Evolutionary conservation across 2,888 invertebrate species (phyloP), one percentile per base, ranked within the genome.

Genomic region (Agonopterix arenella): DNA sequence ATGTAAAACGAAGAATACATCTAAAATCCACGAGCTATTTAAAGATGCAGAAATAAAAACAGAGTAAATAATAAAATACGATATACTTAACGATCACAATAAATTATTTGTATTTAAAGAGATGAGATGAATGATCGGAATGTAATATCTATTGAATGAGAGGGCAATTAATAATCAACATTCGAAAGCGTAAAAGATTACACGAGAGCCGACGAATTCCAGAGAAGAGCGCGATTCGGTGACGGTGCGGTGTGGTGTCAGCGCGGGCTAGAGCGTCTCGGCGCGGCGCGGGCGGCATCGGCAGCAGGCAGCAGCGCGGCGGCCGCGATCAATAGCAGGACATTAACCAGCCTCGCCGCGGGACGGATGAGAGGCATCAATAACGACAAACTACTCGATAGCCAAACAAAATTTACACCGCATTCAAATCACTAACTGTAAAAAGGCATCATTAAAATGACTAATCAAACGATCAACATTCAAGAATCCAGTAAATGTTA

Each of bases 131-230:
- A 72, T 70, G 74, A 66, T 73, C 68, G 76, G 80, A 78, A 80
- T 75, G 76, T 73, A 74, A 73, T 73, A 76, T 75, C 71, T 73
- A 75, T 76, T 78, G 79, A 81, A 78, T 78, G 76, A 76, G 70
- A 74, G 73, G 72, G 74, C 81, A 80, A 82, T 81, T 80, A 83
- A 81, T 82, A 81, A 80, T 80, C 76, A 79, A 79, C 76, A 79
- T 82, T 80, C 65, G 80, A 83, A 82, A 83, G 81, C 82, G 80
- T 83, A 78, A 80, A 81, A 80, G 80, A 80, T 82, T 79, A 80
- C 75, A 81, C 78, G 76, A 75, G 71, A 73, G 72, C 74, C 76
- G 78, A 73, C 70, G 72, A 80, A 81, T 80, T 80, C 76, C 72
- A 73, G 61, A 59, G 66, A 68, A 62, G 61, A 62, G 66, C 71